phyloP scores from a whole-genome alignment of 1,140 invertebrate species.

The Drosophila miranda region DNA sequence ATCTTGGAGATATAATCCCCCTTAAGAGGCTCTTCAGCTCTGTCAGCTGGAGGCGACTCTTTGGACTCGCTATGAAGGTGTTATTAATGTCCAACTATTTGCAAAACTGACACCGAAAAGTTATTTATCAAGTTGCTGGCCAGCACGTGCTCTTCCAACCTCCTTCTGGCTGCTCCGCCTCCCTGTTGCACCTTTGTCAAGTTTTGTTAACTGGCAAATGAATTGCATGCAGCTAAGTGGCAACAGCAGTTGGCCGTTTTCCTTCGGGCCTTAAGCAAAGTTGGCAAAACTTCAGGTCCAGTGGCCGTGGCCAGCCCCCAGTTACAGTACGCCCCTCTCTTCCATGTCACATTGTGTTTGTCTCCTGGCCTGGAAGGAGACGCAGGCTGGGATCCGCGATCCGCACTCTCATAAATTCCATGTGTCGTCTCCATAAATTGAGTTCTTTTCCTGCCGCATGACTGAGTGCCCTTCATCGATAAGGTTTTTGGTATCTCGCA shows the following conservation, averaged over 20 bases:
- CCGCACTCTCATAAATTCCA: slow-evolving; percentile 61
- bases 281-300: slow-evolving; percentile 52
- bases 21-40: slow-evolving; percentile 38
- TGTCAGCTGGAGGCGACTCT: slow-evolving; percentile 13
- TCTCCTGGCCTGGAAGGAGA: slow-evolving; percentile 15
- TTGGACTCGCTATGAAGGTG: slow-evolving; percentile 54
- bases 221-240: slow-evolving; percentile 62
- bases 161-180: not conserved
- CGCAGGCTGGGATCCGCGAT: not conserved
- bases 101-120: slow-evolving; percentile 64
- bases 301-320: slow-evolving; percentile 8
- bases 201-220: slow-evolving; percentile 65
- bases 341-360: slow-evolving; percentile 41
- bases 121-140: slow-evolving; percentile 62
- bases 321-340: not conserved
- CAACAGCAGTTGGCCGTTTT: slow-evolving; percentile 31
- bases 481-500: slow-evolving; percentile 25
- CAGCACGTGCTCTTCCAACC: slow-evolving; percentile 41
- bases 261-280: slow-evolving; percentile 48
- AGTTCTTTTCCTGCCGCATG: slow-evolving; percentile 50
- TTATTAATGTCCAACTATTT: slow-evolving; percentile 70
- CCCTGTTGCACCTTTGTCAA: slow-evolving; percentile 18
- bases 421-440: slow-evolving; percentile 61
- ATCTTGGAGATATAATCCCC: slow-evolving; percentile 31
- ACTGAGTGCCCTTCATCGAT: slow-evolving; percentile 38